Evolutionary conservation across 1,140 invertebrate genomes (phyloP).

Genomic region (Ceratina japonica): DNA sequence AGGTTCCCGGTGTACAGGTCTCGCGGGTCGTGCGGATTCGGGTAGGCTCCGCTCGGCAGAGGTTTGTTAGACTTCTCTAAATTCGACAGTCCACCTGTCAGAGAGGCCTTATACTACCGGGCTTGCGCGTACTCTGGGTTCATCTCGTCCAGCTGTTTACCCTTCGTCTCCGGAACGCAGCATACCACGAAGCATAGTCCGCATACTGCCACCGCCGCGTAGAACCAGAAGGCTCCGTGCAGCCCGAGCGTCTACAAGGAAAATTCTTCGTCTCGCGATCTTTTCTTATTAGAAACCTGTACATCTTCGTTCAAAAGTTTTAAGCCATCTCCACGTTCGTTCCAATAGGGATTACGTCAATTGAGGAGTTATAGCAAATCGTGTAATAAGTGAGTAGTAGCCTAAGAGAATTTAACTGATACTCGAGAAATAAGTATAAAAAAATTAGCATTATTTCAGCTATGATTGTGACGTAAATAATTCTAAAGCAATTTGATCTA

Average conservation of each 20-base stretch:
- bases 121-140: constrained; percentile 83
- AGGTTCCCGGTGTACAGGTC: constrained; percentile 62
- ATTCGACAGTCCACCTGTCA: constrained; percentile 77
- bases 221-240: constrained; percentile 93
- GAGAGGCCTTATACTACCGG: constrained; percentile 80
- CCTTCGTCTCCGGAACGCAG: constrained; percentile 95
- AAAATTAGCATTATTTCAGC: no score
- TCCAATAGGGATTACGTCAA: no score
- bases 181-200: constrained; percentile 91
- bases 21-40: constrained; percentile 72
- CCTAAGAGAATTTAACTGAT: no score
- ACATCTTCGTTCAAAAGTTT: no score
- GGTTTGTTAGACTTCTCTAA: constrained; percentile 76
- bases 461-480: no score
- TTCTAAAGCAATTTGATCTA: no score
- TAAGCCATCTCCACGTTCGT: no score
- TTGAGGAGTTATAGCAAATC: no score
- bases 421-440: no score
- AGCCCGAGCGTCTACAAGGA: constrained; percentile 83
- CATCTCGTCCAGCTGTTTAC: constrained; percentile 93
- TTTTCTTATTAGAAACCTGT: no score
- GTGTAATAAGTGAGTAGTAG: no score
- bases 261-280: not conserved
- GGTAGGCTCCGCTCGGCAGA: constrained; percentile 73
- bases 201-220: constrained; percentile 89